Percentiles rank a stretch among this genome's conserved stretches.
These are phyloP conservation scores for Coreius guichenoti DNA, from an alignment of 2,797 vertebrate genomes.

Conservation along the genomic window DNA sequence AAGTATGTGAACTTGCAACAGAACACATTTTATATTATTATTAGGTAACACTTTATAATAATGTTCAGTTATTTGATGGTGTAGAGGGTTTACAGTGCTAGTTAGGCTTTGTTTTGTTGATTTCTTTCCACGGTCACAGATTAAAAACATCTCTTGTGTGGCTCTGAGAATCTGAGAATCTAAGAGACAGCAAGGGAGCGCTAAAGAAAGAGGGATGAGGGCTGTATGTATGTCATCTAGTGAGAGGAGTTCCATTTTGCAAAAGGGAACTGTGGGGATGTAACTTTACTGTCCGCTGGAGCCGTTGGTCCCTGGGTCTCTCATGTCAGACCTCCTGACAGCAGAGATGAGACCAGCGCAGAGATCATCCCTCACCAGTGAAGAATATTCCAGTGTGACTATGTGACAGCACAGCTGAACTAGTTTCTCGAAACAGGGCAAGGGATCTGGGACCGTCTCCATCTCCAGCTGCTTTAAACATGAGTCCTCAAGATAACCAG, in stretches of 20 bases:
- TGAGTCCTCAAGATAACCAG: slow-evolving; percentile 40
- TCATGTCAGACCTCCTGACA: slow-evolving; percentile 80
- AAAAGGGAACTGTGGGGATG: slow-evolving; percentile 52
- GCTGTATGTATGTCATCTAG: slow-evolving; percentile 68
- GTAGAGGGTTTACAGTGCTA: not conserved
- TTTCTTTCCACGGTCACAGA: not conserved
- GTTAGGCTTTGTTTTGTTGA: too few species aligned
- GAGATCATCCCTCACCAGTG: slow-evolving; percentile 75
- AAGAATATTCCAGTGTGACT: slow-evolving; percentile 77
- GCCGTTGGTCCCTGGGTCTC: slow-evolving; percentile 76
- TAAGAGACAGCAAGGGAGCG: slow-evolving; percentile 14
- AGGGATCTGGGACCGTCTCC: slow-evolving; percentile 78
- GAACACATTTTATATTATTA: too few species aligned
- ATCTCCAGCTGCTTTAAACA: slow-evolving; percentile 46
- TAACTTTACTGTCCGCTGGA: slow-evolving; percentile 83
- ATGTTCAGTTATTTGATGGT: not conserved
- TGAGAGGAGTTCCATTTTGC: slow-evolving; percentile 58
- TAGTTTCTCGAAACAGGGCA: slow-evolving; percentile 84
- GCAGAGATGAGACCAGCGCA: slow-evolving; percentile 79
- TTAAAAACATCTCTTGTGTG: not conserved
- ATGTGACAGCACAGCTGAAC: slow-evolving; percentile 81
- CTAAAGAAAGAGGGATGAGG: slow-evolving; percentile 13
- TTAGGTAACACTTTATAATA: too few species aligned
- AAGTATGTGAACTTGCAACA: too few species aligned
- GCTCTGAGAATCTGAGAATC: not conserved